Evolutionary conservation across 2,797 vertebrate species (phyloP), one percentile per base, ranked within the genome.

Genomic region (Amazona finschi): DNA sequence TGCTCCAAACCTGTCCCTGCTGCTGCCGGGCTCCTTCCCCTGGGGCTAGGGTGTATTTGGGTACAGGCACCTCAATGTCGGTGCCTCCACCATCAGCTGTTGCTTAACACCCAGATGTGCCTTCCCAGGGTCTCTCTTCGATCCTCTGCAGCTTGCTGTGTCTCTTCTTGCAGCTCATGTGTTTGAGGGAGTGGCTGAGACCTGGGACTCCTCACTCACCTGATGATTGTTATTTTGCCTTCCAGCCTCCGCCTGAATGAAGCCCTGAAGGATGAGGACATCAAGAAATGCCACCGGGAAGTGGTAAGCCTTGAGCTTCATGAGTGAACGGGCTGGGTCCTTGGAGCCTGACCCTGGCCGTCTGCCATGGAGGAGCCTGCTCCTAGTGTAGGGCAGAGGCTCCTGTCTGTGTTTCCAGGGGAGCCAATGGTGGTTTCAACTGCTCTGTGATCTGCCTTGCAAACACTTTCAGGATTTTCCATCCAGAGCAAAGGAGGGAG

Each of bases 211-310:
- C 85, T 95, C 16, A 16, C 33, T 85, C 33, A 12, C 52, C 57
- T 77, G 74, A 31, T 62, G 16, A n/a, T 85, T 65, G 0, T 58
- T 15, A 44, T 53, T 88, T 87, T 97, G 66, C 50, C 84, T 97
- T 96, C n/a, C 94, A 98, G 98, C 83, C 79, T 97, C 53, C 95
- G 94, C 86, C 94, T 97, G 93, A 96, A 93, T 0, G 97, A 98
- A 85, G 72, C 92, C 39, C 95, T 95, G 71, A 98, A 97, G 95
- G 94, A 96, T 38, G 96, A 97, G 75, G 97, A 98, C 72, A 91
- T 97, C 83, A 98, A 97, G 96, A 98, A 97, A 70, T 97, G 85
- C 65, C 89, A 94, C 36, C 85, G 86, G 75, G 97, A 98, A 94
- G 96, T 95, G 97, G 98, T 98, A 70, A 97, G 97, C 95, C 53